Evolutionary conservation across 2,888 invertebrate genomes (phyloP), one percentile per base, ranked within the genome.

Genomic region (Torymus aiolomorphi): DNA sequence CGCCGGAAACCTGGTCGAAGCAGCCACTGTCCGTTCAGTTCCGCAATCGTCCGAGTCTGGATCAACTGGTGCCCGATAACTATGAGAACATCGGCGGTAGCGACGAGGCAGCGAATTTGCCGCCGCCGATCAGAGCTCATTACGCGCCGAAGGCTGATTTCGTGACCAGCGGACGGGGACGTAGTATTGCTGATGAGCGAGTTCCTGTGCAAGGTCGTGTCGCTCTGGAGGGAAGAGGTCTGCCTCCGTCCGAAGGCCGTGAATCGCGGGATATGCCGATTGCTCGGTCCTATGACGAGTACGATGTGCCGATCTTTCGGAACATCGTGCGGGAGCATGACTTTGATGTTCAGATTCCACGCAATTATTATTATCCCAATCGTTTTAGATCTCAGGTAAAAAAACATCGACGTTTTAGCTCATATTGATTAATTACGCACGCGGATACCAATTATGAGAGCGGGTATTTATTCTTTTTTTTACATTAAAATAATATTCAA

Each of bases 11-110:
- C 0, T 89, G 89, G 89, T 87, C 89, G 3, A 86, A 85, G 24
- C 89, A 89, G 61, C 88, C 90, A 0, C 61, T 89, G 2, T 84
- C 89, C 0, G 82, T 89, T 0, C 88, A 90, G 61, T 87, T 88
- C 57, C 88, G 87, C 31, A 87, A 86, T 14, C 84, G 87, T 0
- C 78, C 84, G 2, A 85, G 82, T 11, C 16, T 86, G 13, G 88
- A 89, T 4, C 86, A 87, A 51, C 52, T 18, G 10, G 12, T 13
- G 2, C 18, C 14, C 13, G 59, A 77, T 20, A 51, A 76, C 2
- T 69, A 78, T 16, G 82, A 69, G 2, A 61, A 76, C 5, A 5
- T 5, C 8, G 57, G 0, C 42, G 75, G 76, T 49, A 67, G 20
- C 57, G 72, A 66, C 24, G 78, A 79, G n/a, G 16, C 69, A 11